Percentiles rank a stretch among this genome's conserved stretches.
These are phyloP conservation scores for Montipora capricornis DNA, from an alignment of 64 coral and sea anemone species.

Conservation along the genomic window DNA sequence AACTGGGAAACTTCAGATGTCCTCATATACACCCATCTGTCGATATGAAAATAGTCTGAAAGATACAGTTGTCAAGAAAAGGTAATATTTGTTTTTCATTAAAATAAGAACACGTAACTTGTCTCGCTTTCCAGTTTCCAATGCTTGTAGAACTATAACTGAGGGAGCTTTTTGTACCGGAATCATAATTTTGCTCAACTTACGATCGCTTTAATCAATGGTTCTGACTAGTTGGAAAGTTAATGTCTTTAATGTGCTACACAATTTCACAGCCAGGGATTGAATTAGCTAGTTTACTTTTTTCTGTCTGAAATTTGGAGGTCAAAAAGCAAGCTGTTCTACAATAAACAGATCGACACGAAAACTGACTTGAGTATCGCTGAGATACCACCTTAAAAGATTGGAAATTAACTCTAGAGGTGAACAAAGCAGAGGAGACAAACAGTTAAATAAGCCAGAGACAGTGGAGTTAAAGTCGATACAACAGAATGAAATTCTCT, in stretches of 20 bases:
- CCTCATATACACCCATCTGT: background rate
- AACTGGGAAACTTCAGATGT: background rate
- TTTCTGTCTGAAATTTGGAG: background rate
- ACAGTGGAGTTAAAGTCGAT: no score
- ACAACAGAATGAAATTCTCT: no score
- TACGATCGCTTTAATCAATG: no score
- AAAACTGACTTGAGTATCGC: no score
- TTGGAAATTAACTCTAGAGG: no score
- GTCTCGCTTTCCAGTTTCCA: background rate
- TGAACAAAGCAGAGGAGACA: no score
- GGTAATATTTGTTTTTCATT: slow-evolving; percentile 44
- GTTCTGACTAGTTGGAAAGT: no score
- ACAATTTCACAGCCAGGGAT: background rate
- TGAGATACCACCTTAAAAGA: no score
- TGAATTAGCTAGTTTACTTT: background rate
- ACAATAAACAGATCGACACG: background rate
- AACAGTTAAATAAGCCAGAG: no score
- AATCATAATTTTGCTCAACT: no score
- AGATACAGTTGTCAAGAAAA: background rate
- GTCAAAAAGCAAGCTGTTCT: background rate
- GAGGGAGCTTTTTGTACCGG: no score
- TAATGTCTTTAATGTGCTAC: no score
- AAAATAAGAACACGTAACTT: background rate
- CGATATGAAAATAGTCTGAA: slow-evolving; percentile 5
- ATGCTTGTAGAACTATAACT: background rate